Evolutionary conservation across 2,797 vertebrate genomes (phyloP), one percentile per base, ranked within the genome.

Genomic region (Scolopax bukidnonensis): DNA sequence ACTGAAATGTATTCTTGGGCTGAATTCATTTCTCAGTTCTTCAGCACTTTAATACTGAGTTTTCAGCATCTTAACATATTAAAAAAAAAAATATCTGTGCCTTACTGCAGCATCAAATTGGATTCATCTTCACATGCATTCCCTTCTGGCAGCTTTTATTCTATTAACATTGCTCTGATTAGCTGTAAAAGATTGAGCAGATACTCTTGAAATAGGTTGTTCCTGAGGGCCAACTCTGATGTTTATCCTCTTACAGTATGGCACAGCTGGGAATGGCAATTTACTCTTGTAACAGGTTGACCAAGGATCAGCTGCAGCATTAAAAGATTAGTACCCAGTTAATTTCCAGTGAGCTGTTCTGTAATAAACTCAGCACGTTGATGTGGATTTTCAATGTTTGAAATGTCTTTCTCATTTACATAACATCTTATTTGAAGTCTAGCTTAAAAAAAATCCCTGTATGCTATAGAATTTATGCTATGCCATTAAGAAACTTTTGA

Each of bases 191-290:
- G 61, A 88, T 3, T 16, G 83, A 90, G 77, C 40, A 89, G 67
- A 73, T 70, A 77, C 24, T 93, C 93, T 84, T 74, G 92, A 94
- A 92, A 69, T 73, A 91, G 75, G 43, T 87, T 96, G 51, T 67
- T 95, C 61, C 54, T 84, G 77, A 82, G 53, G 86, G 75, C 74
- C 45, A 23, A 23, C 68, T 89, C 90, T 36, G 56, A 53, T 67
- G 77, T 87, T 92, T 94, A 96, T 94, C 92, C 77, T 90, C 90
- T 96, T 90, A 93, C 0, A 78, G 67, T 33, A 38, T 18, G 51
- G 90, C 93, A 83, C 90, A 94, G 96, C 93, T 96, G 89, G 93
- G 93, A 95, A 87, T 83, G 96, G 92, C 95, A 94, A 96, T 96
- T 95, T 96, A 73, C 75, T 89, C 88, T 79, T 87, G 80, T 79